Conservation (phyloP, 1,140 invertebrate genomes). For the Oryctes rhinoceros region DNA sequence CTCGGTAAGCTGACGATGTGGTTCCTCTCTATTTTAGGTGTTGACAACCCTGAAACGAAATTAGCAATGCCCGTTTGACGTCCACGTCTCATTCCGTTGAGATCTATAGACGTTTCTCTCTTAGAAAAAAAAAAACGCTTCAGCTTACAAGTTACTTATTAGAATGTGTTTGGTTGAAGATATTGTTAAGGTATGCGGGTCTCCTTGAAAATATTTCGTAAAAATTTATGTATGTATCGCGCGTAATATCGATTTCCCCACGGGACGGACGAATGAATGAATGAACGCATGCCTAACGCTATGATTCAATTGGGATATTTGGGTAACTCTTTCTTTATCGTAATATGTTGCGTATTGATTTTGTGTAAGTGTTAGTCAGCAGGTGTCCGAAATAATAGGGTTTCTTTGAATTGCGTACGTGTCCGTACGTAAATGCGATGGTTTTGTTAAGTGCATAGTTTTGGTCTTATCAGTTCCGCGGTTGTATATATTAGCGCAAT, state of each 20-base stretch:
- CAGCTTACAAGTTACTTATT: too few species aligned
- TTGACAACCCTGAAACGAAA: neutral
- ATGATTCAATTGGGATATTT: constrained; percentile 1
- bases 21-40: neutral
- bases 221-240: neutral
- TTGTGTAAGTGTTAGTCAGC: constrained; percentile 1
- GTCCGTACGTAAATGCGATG: neutral
- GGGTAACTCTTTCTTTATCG: neutral
- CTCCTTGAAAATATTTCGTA: neutral
- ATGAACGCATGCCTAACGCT: neutral
- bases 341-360: neutral
- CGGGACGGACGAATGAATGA: too few species aligned
- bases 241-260: neutral
- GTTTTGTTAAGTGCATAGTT: neutral
- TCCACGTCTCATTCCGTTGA: neutral
- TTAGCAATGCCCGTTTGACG: neutral
- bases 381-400: neutral
- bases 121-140: too few species aligned
- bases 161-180: too few species aligned
- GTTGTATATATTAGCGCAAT: constrained; percentile 2
- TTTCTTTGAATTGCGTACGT: constrained; percentile 1
- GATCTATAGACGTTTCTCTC: neutral
- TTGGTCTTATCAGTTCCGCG: neutral
- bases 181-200: neutral
- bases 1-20: neutral